Evolutionary conservation across 2,888 invertebrate genomes (phyloP).

Genomic region (Mimumesa dahlbomi): DNA sequence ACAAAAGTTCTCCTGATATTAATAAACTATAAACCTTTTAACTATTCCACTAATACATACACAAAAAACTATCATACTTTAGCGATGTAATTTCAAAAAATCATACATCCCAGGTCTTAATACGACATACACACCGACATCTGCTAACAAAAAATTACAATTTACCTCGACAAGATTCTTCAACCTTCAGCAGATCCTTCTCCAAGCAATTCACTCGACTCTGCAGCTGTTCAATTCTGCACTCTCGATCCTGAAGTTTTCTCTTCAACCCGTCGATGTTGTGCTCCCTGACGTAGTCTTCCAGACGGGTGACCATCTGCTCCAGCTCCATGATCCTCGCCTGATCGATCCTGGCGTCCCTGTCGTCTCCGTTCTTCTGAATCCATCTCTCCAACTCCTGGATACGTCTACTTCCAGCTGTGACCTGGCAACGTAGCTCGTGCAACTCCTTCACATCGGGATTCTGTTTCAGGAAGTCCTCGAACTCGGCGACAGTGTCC

Average conservation of each 20-base stretch:
- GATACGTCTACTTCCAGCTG: slow-evolving; percentile 63
- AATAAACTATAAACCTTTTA: too few relatives aligned
- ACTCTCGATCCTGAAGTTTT: slow-evolving; percentile 73
- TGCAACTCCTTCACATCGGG: slow-evolving; percentile 80
- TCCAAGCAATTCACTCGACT: slow-evolving; percentile 54
- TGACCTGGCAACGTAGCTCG: slow-evolving; percentile 67
- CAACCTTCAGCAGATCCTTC: slow-evolving; percentile 50
- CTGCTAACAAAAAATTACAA: neutral
- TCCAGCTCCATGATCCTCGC: slow-evolving; percentile 72
- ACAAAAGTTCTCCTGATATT: too few relatives aligned
- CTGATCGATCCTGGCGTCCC: slow-evolving; percentile 70
- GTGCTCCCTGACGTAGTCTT: slow-evolving; percentile 74
- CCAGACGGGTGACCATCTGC: slow-evolving; percentile 73
- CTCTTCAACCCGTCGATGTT: slow-evolving; percentile 72
- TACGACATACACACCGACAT: too few relatives aligned
- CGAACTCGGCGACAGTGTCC: slow-evolving; percentile 85
- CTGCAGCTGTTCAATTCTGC: slow-evolving; percentile 70
- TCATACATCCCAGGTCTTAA: too few relatives aligned
- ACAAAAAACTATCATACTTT: too few relatives aligned
- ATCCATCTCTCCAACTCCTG: slow-evolving; percentile 80
- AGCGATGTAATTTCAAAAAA: too few relatives aligned
- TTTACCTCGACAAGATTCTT: slow-evolving; percentile 41
- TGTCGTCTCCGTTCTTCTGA: slow-evolving; percentile 83
- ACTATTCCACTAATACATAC: too few relatives aligned
- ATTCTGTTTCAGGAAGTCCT: slow-evolving; percentile 78